Evolutionary conservation across 23 tunicate genomes (phyloP).

Genomic region (Halocynthia aurantium): DNA sequence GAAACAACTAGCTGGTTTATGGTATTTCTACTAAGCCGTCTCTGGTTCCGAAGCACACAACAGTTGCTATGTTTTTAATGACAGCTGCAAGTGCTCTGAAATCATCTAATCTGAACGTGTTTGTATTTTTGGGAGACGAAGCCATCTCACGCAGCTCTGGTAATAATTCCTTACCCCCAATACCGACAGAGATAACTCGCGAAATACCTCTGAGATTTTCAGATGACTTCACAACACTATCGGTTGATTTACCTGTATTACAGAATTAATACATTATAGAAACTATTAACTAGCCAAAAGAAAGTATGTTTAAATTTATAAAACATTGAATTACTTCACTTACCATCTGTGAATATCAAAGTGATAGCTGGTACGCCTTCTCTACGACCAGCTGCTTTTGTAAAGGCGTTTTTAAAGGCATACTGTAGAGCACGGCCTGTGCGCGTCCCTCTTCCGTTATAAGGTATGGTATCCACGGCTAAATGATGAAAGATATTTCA

Average conservation of each 20-base stretch:
- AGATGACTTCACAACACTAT: constrained; percentile 39
- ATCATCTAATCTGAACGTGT: constrained; percentile 47
- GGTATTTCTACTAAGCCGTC: too few species aligned
- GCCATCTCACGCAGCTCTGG: constrained; percentile 55
- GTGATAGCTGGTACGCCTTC: constrained; percentile 73
- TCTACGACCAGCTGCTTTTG: constrained; percentile 51
- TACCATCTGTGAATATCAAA: constrained; percentile 85
- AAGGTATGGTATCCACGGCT: constrained; percentile 51
- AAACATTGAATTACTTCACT: background rate
- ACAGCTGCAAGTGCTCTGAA: constrained; percentile 34
- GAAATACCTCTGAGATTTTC: constrained; percentile 19
- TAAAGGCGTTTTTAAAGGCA: constrained; percentile 34
- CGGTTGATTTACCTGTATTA: constrained; percentile 51
- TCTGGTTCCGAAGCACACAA: constrained; percentile 47
- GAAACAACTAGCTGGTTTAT: too few species aligned
- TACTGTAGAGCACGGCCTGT: constrained; percentile 66
- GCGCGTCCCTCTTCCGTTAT: constrained; percentile 57
- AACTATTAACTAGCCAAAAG: background rate
- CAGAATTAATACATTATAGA: background rate
- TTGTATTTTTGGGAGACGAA: constrained; percentile 13
- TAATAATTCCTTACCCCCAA: constrained; percentile 22
- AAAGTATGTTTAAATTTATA: background rate
- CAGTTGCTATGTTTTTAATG: constrained; percentile 29
- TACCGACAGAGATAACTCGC: constrained; percentile 69
- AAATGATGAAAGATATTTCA: background rate